Conservation (phyloP, 1,140 invertebrate genomes). For the Polypedilum vanderplanki region DNA sequence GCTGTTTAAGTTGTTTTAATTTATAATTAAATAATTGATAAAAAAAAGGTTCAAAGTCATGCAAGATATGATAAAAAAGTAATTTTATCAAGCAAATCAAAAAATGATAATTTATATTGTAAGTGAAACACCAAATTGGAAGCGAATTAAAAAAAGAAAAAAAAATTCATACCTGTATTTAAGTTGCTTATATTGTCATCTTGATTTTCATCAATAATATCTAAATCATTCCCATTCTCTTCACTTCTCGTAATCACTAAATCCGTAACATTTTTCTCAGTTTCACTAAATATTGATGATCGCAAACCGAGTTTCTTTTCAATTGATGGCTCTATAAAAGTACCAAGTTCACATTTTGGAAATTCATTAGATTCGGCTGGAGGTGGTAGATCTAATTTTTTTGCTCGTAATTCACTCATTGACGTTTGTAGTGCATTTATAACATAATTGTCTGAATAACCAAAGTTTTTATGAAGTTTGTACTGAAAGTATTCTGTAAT, state of each 20-base stretch:
- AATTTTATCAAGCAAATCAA: slow-evolving; percentile 1
- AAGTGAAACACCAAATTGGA: too few species aligned
- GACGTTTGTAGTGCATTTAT: slow-evolving; percentile 70
- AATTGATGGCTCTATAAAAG: slow-evolving; percentile 64
- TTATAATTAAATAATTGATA: not conserved
- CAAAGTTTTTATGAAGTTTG: slow-evolving; percentile 82
- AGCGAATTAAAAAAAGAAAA: not conserved
- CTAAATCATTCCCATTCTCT: slow-evolving; percentile 35
- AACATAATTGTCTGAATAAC: slow-evolving; percentile 78
- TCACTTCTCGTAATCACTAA: slow-evolving; percentile 45
- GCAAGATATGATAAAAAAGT: not conserved
- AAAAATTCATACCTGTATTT: not conserved
- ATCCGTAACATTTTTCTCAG: slow-evolving; percentile 51
- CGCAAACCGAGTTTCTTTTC: slow-evolving; percentile 56
- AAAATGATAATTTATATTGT: not conserved
- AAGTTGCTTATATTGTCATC: not conserved
- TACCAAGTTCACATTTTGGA: slow-evolving; percentile 71
- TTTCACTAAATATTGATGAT: slow-evolving; percentile 60
- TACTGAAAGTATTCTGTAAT: slow-evolving; percentile 76
- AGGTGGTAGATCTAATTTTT: slow-evolving; percentile 73
- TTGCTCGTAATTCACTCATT: slow-evolving; percentile 73
- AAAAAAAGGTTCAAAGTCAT: not conserved
- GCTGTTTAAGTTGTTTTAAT: not conserved
- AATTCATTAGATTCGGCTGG: slow-evolving; percentile 62
- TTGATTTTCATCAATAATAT: not conserved